Evolutionary conservation across 2,797 vertebrate genomes (phyloP).

Genomic region (Yasuhikotakia modesta): DNA sequence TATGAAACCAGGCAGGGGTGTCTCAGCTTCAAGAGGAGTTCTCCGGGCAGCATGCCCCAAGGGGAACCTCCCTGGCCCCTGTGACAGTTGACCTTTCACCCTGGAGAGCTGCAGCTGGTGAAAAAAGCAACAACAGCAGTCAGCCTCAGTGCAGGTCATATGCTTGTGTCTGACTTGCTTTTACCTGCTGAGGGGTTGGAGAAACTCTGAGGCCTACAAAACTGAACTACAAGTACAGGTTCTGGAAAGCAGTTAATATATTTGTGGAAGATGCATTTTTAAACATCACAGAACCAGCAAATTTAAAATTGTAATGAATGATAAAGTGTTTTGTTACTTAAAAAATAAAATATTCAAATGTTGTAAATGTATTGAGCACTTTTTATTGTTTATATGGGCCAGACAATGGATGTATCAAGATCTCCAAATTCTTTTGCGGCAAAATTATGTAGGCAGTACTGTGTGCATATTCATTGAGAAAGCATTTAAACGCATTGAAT

Average conservation of each 20-base stretch:
- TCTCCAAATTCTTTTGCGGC: conserved; percentile 68
- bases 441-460: conserved; percentile 68
- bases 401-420: background rate
- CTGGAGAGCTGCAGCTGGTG: conserved; percentile 50
- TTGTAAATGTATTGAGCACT: background rate
- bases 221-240: conserved; percentile 6
- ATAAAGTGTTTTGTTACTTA: no score
- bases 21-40: conserved; percentile 73
- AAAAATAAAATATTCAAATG: background rate
- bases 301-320: background rate
- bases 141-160: conserved; percentile 63
- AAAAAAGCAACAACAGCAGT: conserved; percentile 56
- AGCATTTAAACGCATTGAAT: conserved; percentile 89
- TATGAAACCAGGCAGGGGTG: conserved; percentile 73
- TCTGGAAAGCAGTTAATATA: no score
- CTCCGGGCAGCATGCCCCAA: conserved; percentile 69
- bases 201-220: conserved; percentile 37
- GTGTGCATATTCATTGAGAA: conserved; percentile 85
- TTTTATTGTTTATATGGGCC: no score
- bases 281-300: background rate
- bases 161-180: conserved; percentile 61
- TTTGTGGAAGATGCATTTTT: background rate
- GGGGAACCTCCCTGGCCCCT: conserved; percentile 68
- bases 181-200: conserved; percentile 10
- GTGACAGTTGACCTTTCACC: conserved; percentile 76